Evolutionary conservation across 2,113 vertebrate species (phyloP), one percentile per base, ranked within the genome.

Genomic region (Pygoscelis antarcticus): DNA sequence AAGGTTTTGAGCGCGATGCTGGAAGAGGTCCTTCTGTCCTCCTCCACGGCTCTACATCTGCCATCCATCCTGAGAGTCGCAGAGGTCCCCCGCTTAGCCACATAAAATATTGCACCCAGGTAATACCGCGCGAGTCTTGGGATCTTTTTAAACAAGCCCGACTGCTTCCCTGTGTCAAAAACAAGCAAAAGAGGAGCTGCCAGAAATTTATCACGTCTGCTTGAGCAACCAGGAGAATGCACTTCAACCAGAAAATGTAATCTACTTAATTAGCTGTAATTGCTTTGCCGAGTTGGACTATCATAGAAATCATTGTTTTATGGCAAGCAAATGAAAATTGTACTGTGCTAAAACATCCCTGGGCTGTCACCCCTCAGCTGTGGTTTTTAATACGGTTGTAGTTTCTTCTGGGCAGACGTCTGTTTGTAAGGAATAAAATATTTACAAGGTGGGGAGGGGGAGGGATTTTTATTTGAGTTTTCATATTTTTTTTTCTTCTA

Each of bases 201-300:
- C 76, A 51, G 69, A 47, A 29, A 79, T 94, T 79, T 57, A 46
- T 84, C 79, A 57, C 72, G 27, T 64, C 70, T 75, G 72, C 83
- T 55, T 47, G 65, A 94, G 46, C 47, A 57, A 69, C 61, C 60
- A 51, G 49, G 47, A 54, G 84, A 88, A 46, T 32, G 55, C 49
- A 75, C 66, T 74, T 83, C 79, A 69, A 32, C 84, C 79, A 51
- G 79, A 75, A 88, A 83, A 62, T 36, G 55, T 40, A 69, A 94
- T 83, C 89, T 68, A 23, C 79, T 83, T 91, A 83, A 91, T 91
- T 84, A 91, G 79, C 84, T 62, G 66, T 84, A 94, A 87, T 91
- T 83, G 79, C 78, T 88, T 80, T 79, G 81, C 80, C 12, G 22
- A 80, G 36, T 80, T 29, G 62, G 80, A 40, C 72, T 30, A 11